These are phyloP conservation scores for Progne subis DNA, from an alignment of 2,113 vertebrate species.

Conservation along the genomic window DNA sequence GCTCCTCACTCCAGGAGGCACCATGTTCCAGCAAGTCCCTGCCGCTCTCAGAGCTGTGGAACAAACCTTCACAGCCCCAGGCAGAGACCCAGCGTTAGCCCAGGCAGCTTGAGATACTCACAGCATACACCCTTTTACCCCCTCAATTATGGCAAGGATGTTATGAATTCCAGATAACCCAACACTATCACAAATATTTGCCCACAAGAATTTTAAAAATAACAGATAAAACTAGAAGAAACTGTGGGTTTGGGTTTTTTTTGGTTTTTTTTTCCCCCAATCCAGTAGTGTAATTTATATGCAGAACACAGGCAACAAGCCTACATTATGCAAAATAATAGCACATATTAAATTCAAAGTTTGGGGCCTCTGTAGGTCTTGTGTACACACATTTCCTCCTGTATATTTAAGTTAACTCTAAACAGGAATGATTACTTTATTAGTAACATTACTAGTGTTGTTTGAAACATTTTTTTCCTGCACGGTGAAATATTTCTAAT, in stretches of 20 bases:
- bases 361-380: neutral
- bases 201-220: neutral
- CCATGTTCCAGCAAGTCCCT: neutral
- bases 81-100: neutral
- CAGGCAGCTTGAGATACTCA: neutral
- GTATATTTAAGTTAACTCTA: neutral
- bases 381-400: neutral
- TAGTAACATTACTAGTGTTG: neutral
- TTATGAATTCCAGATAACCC: neutral
- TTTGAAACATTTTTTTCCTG: neutral
- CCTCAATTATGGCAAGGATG: fast-evolving
- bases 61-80: neutral
- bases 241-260: neutral
- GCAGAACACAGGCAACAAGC: neutral
- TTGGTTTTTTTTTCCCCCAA: fast-evolving
- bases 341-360: neutral
- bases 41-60: neutral
- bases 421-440: neutral
- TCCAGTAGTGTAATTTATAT: neutral
- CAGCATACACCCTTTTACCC: neutral
- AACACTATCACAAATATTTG: neutral
- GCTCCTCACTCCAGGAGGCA: neutral
- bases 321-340: conserved; percentile 12
- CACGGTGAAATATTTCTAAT: neutral
- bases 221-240: neutral